Conservation (phyloP, 2,797 vertebrate genomes). For the Oreonectes daqikongensis region DNA sequence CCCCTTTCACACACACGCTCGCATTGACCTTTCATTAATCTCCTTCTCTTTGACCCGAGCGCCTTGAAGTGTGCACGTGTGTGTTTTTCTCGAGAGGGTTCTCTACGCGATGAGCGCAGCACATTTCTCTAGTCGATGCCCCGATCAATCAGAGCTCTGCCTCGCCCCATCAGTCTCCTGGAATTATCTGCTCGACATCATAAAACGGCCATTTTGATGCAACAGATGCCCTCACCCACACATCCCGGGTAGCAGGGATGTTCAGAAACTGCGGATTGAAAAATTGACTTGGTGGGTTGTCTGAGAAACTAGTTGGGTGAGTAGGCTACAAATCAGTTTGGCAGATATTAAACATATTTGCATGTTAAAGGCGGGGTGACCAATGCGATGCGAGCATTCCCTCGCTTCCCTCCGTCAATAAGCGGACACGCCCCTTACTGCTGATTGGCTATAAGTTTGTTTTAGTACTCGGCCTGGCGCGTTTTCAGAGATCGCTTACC, state of each 20-base stretch:
- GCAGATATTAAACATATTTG: too few species aligned
- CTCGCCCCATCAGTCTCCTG: constrained; percentile 72
- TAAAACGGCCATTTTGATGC: constrained; percentile 74
- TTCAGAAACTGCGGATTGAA: neutral
- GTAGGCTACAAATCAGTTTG: neutral
- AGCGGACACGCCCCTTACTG: too few species aligned
- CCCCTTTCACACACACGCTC: neutral
- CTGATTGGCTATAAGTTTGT: too few species aligned
- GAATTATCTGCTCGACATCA: constrained; percentile 77
- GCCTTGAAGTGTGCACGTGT: constrained; percentile 39
- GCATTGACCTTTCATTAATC: constrained; percentile 44
- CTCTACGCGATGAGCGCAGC: constrained; percentile 60
- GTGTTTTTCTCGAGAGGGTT: constrained; percentile 42
- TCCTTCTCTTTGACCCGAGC: constrained; percentile 28
- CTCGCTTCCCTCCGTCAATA: too few species aligned
- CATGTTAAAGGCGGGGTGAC: too few species aligned
- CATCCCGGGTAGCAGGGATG: neutral
- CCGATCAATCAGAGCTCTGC: constrained; percentile 76
- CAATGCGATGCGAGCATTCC: too few species aligned
- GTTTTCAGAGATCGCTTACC: too few species aligned
- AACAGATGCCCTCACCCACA: constrained; percentile 32
- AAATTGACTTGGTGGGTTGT: neutral
- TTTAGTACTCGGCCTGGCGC: too few species aligned
- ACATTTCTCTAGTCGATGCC: constrained; percentile 74
- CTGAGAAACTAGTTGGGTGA: neutral